These are phyloP conservation scores for Nerophis ophidion DNA, from an alignment of 2,113 vertebrate species.

Conservation along the genomic window DNA sequence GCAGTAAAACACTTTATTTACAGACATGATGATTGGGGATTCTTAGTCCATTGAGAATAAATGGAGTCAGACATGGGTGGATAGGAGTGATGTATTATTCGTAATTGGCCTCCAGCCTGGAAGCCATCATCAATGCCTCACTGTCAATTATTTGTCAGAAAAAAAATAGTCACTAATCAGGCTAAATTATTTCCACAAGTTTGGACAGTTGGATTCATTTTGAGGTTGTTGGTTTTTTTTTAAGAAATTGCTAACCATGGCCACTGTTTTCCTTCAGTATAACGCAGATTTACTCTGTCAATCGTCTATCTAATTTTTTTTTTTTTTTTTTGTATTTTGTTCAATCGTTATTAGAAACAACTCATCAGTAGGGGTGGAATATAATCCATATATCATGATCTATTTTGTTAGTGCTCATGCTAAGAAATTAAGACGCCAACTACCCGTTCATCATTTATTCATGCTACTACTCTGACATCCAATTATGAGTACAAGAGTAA, in stretches of 20 bases:
- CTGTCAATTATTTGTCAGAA: neutral
- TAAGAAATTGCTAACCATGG: neutral
- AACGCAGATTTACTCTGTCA: neutral
- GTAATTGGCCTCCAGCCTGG: neutral
- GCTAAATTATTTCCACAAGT: neutral
- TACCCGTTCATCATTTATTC: too few species aligned
- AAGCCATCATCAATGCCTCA: constrained; percentile 5
- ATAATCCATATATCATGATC: too few species aligned
- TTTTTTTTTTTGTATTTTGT: too few species aligned
- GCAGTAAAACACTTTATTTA: constrained; percentile 1
- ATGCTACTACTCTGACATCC: too few species aligned
- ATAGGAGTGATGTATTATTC: constrained; percentile 10
- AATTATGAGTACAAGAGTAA: too few species aligned
- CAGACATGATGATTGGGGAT: neutral
- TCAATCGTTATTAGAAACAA: too few species aligned
- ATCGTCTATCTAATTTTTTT: too few species aligned
- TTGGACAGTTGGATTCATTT: neutral
- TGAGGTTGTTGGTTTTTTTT: neutral
- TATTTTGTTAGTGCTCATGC: too few species aligned
- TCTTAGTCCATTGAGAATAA: neutral
- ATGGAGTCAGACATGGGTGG: neutral
- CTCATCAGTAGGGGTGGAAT: too few species aligned
- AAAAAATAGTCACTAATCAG: neutral
- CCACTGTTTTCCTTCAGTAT: neutral
- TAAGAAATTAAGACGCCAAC: too few species aligned